Conservation (phyloP, 2,888 invertebrate genomes). For the Drosophila mercatorum region DNA sequence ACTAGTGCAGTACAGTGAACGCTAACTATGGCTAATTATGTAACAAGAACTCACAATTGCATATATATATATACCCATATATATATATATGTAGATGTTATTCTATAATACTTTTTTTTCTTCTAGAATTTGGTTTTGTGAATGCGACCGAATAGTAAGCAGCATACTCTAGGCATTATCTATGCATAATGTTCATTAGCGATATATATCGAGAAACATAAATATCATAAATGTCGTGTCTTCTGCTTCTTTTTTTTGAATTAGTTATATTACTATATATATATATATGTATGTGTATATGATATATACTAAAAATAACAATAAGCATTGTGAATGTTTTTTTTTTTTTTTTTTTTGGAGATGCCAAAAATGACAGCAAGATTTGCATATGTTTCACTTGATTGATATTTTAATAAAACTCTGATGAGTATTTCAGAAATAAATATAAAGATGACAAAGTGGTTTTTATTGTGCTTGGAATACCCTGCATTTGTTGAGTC, state of each 20-base stretch:
- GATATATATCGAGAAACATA: constrained; percentile 38
- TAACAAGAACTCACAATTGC: constrained; percentile 15
- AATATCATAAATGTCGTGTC: constrained; percentile 44
- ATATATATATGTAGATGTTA: background rate
- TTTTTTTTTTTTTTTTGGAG: constrained; percentile 14
- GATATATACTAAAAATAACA: constrained; percentile 9
- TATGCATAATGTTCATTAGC: constrained; percentile 43
- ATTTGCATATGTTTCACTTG: constrained; percentile 29
- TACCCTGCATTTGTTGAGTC: background rate
- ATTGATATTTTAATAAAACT: constrained; percentile 58
- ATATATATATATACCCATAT: constrained; percentile 5
- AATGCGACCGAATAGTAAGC: constrained; percentile 5
- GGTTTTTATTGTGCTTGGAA: background rate
- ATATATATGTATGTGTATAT: background rate
- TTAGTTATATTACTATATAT: background rate
- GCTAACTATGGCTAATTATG: constrained; percentile 15
- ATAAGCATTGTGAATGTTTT: constrained; percentile 21
- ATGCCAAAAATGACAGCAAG: constrained; percentile 39
- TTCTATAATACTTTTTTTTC: constrained; percentile 2
- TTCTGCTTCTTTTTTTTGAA: constrained; percentile 22
- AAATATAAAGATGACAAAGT: background rate
- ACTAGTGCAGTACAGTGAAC: constrained; percentile 24
- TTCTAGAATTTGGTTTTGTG: constrained; percentile 2
- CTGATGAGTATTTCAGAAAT: constrained; percentile 33
- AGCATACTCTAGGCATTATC: constrained; percentile 50